Evolutionary conservation across 2,888 invertebrate species (phyloP).

Genomic region (Xanthorhoe spadicearia): DNA sequence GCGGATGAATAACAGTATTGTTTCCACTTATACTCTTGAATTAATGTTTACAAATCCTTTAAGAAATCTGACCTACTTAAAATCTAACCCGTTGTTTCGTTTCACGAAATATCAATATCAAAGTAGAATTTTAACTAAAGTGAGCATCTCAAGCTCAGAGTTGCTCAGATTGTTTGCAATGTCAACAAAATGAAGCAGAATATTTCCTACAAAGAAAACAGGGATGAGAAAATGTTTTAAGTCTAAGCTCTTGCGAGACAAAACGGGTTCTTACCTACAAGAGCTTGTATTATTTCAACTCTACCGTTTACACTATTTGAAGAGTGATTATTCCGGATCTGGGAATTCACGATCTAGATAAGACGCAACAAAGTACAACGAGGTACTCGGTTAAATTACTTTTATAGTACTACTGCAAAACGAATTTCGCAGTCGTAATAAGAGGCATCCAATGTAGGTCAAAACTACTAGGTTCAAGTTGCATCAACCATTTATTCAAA

Average conservation of each 20-base stretch:
- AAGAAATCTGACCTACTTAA: not conserved
- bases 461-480: conserved; percentile 3
- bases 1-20: not conserved
- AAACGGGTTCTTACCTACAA: conserved; percentile 13
- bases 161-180: conserved; percentile 48
- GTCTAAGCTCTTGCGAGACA: conserved; percentile 22
- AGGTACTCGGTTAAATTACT: too few relatives aligned
- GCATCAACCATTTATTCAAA: conserved; percentile 23
- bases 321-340: not conserved
- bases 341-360: not conserved
- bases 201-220: conserved; percentile 50
- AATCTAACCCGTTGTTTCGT: conserved; percentile 17
- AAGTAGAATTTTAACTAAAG: conserved; percentile 40
- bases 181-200: conserved; percentile 51
- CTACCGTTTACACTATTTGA: conserved; percentile 19
- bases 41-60: not conserved
- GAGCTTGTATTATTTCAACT: conserved; percentile 11
- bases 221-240: conserved; percentile 40
- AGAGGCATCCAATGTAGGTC: not conserved
- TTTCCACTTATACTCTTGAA: not conserved
- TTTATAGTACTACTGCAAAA: not conserved
- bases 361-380: not conserved
- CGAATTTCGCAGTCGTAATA: not conserved
- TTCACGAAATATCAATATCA: conserved; percentile 36
- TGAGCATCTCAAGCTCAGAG: conserved; percentile 39